Conservation (phyloP, 2,888 invertebrate species). For the Pteria penguin region DNA sequence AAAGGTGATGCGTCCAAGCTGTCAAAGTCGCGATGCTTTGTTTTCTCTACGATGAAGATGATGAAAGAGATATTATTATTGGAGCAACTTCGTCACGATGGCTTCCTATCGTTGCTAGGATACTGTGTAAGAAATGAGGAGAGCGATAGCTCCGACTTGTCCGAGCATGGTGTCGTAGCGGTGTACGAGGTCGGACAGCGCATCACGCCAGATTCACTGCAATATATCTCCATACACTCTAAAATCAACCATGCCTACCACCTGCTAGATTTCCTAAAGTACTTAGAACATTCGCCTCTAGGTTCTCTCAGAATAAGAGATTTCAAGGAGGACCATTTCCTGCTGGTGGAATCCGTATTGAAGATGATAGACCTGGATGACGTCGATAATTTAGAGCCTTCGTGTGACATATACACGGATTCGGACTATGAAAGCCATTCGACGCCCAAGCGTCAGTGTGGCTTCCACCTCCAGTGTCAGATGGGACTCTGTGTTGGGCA, state of each 20-base stretch:
- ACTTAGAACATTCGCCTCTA: conserved; percentile 74
- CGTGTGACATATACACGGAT: conserved; percentile 56
- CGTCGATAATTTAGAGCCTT: conserved; percentile 72
- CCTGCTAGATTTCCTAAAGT: conserved; percentile 70
- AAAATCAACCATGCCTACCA: conserved; percentile 68
- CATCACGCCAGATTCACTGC: conserved; percentile 66
- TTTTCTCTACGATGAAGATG: conserved; percentile 73
- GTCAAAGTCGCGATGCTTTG: conserved; percentile 64
- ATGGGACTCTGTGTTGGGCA: conserved; percentile 70
- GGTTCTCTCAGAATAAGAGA: conserved; percentile 76
- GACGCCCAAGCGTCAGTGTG: conserved; percentile 49
- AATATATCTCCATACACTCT: conserved; percentile 64
- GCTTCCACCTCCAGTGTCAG: conserved; percentile 59
- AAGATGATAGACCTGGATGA: conserved; percentile 78
- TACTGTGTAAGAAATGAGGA: conserved; percentile 77
- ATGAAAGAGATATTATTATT: conserved; percentile 78
- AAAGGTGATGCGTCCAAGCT: conserved; percentile 34
- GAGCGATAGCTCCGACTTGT: conserved; percentile 73
- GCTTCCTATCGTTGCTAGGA: conserved; percentile 71
- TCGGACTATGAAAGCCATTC: conserved; percentile 28
- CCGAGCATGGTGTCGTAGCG: conserved; percentile 74
- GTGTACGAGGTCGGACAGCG: conserved; percentile 73
- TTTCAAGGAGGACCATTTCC: conserved; percentile 75
- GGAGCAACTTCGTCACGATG: conserved; percentile 73
- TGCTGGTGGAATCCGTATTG: conserved; percentile 66